Evolutionary conservation across 2,113 vertebrate genomes (phyloP).

Genomic region (Petromus typicus): DNA sequence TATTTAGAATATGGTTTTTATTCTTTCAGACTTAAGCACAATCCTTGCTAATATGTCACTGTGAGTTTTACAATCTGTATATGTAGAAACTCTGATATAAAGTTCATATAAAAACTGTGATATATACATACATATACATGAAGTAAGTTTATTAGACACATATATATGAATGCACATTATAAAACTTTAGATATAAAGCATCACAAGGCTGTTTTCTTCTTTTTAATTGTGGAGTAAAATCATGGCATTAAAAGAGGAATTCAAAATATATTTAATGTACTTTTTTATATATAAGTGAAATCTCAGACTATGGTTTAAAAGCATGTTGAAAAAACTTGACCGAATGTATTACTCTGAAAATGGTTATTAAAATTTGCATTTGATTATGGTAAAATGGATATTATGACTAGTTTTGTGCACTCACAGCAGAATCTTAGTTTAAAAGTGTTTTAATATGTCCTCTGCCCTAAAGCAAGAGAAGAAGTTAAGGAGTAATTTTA

Average conservation of each 20-base stretch:
- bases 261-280: slow-evolving; percentile 24
- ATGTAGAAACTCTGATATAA: neutral
- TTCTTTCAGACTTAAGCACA: neutral
- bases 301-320: slow-evolving; percentile 46
- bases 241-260: neutral
- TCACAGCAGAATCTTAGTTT: slow-evolving; percentile 51
- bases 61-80: neutral
- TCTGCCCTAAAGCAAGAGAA: neutral
- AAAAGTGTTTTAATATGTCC: slow-evolving; percentile 51
- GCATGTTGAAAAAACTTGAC: slow-evolving; percentile 51
- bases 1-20: neutral
- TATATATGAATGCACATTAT: neutral
- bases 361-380: slow-evolving; percentile 63
- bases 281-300: slow-evolving; percentile 54
- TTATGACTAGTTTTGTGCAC: slow-evolving; percentile 14
- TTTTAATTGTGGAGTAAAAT: slow-evolving; percentile 25
- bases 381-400: slow-evolving; percentile 64
- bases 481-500: neutral
- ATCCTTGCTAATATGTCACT: neutral
- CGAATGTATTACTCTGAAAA: slow-evolving; percentile 35
- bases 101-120: neutral
- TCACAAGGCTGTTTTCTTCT: neutral
- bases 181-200: neutral
- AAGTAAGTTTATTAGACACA: neutral
- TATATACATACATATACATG: neutral